Evolutionary conservation across 2,888 invertebrate genomes (phyloP), one percentile per base, ranked within the genome.

Genomic region (Pardosa pseudoannulata): DNA sequence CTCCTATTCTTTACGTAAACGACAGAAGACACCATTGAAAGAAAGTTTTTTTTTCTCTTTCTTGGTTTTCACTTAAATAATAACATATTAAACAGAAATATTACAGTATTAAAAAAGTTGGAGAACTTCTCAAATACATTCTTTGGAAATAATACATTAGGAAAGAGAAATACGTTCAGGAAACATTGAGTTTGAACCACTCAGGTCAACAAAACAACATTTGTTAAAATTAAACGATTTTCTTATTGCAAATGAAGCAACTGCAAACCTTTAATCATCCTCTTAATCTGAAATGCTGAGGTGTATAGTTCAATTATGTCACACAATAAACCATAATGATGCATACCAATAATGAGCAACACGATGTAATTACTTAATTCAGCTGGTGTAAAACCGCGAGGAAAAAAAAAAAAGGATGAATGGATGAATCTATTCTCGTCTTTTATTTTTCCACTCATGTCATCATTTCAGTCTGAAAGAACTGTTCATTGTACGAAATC

Each of bases 361-460:
- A 80, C 65, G 70, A 81, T 81, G 74, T 81, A 74, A 81, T 81
- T 81, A 41, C 74, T 32, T 74, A 68, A 74, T 74, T 56, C 56
- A 23, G 81, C 50, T 6, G 46, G 72, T 36, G 19, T 46, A 31
- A 72, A 72, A 72, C 39, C 29, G 31, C 1, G 31, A 27, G 46
- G 23, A n/a, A 41, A 62, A 50, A 67, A 1, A 74, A n/a, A n/a
- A n/a, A n/a, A n/a, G n/a, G n/a, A n/a, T n/a, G n/a, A n/a, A n/a
- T n/a, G n/a, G 73, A 80, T 67, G 50, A 62, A 50, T 71, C 32
- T 31, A 41, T 32, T 80, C 56, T 68, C 29, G 36, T 68, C 56
- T 32, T 68, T 62, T 36, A 46, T 80, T 82, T 32, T 41, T 70
- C 36, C 28, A 41, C 19, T 70, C 62, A 39, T 74, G 71, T 75